Percentiles rank a stretch among this genome's conserved stretches.
phyloP scores from a whole-genome alignment of 2,888 invertebrate genomes.

The Polietes domitor region DNA sequence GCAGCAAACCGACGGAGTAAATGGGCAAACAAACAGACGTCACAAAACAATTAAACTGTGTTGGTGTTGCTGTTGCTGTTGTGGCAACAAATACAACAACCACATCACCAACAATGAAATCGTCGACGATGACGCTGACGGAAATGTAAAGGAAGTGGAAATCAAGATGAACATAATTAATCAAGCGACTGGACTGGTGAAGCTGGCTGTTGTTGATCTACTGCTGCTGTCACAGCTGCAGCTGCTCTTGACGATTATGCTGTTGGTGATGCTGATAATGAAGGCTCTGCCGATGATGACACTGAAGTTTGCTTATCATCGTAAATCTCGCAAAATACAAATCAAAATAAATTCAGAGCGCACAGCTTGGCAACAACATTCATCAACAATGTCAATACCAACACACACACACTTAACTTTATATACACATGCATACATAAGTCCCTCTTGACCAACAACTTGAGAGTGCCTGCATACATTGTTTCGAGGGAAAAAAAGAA shows the following conservation, averaged over 20 bases:
- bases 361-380: neutral
- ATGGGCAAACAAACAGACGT: neutral
- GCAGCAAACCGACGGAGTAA: neutral
- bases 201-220: neutral
- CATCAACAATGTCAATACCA: conserved; percentile 43
- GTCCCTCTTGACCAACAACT: conserved; percentile 28
- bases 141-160: neutral
- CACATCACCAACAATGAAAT: neutral
- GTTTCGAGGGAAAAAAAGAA: no score
- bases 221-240: neutral
- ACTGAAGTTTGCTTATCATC: conserved; percentile 16
- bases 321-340: conserved; percentile 35
- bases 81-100: neutral
- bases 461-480: neutral
- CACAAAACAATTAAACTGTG: neutral
- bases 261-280: neutral
- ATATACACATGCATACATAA: neutral
- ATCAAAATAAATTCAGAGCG: conserved; percentile 26
- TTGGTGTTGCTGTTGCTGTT: no score
- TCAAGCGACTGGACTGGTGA: conserved; percentile 1
- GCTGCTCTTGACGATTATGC: neutral
- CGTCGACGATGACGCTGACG: neutral
- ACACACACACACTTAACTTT: neutral
- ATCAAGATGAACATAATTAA: conserved; percentile 37
- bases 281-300: neutral